These are phyloP conservation scores for Prionace glauca DNA, from an alignment of 2,797 vertebrate genomes.

Conservation along the genomic window DNA sequence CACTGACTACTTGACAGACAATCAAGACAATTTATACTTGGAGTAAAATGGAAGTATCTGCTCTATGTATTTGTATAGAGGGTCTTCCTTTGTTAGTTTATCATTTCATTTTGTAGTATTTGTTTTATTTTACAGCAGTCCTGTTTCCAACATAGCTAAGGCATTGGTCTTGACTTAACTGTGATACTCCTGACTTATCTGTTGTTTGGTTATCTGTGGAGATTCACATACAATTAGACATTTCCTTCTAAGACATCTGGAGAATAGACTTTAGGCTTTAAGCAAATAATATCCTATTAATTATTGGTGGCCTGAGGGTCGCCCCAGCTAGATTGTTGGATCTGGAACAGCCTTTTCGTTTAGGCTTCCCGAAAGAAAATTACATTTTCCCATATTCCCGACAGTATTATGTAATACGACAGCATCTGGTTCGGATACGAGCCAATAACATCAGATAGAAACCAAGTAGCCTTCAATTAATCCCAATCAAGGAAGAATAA, in stretches of 20 bases:
- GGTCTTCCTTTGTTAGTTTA: background rate
- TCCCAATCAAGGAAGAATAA: background rate
- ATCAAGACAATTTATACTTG: background rate
- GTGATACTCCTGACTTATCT: background rate
- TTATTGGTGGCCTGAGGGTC: background rate
- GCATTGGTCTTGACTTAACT: background rate
- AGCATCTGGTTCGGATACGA: background rate
- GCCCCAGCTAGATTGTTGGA: background rate
- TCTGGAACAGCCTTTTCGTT: background rate
- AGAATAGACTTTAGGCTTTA: background rate
- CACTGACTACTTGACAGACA: background rate
- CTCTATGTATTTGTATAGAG: background rate
- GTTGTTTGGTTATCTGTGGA: background rate
- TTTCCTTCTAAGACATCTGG: background rate
- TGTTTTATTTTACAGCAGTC: background rate
- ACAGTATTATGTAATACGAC: background rate
- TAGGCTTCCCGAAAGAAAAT: background rate
- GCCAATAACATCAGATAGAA: background rate
- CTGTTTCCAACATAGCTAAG: background rate
- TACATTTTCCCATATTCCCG: background rate
- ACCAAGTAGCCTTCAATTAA: background rate
- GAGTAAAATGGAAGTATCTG: background rate
- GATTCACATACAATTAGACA: background rate
- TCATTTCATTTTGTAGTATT: background rate
- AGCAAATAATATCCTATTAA: background rate